Base-by-base conservation (phyloP, 92 coral and sea anemone species). In the Porites evermanni region DNA sequence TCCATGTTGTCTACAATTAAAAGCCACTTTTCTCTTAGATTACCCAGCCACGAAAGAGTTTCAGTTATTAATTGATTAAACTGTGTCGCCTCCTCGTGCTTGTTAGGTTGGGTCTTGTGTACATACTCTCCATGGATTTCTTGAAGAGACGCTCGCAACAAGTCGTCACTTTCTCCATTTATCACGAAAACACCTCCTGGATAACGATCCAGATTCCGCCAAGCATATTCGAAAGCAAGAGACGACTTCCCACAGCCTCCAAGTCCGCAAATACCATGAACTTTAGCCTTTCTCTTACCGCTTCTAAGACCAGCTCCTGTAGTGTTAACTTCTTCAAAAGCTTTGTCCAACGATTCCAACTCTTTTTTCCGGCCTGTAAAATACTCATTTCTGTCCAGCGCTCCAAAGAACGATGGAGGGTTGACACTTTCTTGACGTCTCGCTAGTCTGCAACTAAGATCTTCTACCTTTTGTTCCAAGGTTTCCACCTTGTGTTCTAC, bases 231-330 rank as follows among this genome's bases (percentile, higher is more conserved):
- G 13, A 84, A 61, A 12, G 91, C 94, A 47, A 91, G 91, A 32
- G 86, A 77, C 32, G 94, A 87, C 74, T 91, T 91, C 13, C 94
- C 94, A 53, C 82, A 82, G 38, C 91, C 94, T 26, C 92, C 92
- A 11, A 89, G 78, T 18, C 92, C 92, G 44, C 92, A 84, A 51
- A 86, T 68, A 12, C 89, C 89, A 21, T 2, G 47, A 2, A 56
- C 67, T 0, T 0, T 50, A 51, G 12, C 18, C 13, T 23, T 77
- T 10, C 51, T 59, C 8, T 52, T 68, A 17, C 72, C 82, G 26
- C 68, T 2, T 72, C 26, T 32, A 47, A 0, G 77, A 5, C 16
- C 16, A 72, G 14, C 59, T 16, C 58, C 0, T 13, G 7, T 12
- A 8, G 51, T 54, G 67, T 9, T 29, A 21, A 50, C 18, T 7